Base-by-base conservation (phyloP, 2,888 invertebrate species). In the Hydrotaea diabolus region DNA sequence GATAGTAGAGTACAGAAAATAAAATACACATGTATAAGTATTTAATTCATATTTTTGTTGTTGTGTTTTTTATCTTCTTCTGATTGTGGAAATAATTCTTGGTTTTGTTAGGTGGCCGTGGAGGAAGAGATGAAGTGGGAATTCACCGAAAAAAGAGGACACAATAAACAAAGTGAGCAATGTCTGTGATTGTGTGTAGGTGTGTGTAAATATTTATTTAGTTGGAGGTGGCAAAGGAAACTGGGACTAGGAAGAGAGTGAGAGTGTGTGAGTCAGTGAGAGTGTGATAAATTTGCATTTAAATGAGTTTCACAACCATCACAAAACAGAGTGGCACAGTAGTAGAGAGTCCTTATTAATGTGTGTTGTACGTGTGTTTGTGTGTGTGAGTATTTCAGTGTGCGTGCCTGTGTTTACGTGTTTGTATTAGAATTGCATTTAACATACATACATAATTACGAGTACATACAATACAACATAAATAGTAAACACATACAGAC, bases 1-100 rank as follows among this genome's bases (percentile, higher is more conserved):
- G 36, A 71, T 21, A 76, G 26, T 21, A 76, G 26, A 69, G 62
- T 78, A 57, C 74, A 75, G 39, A 82, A 82, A 85, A 81, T 78
- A 73, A 82, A 31, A n/a, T 49, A 49, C 49, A 49, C 49, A 49
- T 49, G 49, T 49, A 49, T 2, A 49, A n/a, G 49, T 49, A 49
- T 4, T 15, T 49, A n/a, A 4, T 4, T 49, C 49, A 49, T 15
- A 49, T 49, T 49, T 49, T 49, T 2, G n/a, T 15, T 49, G 49
- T 2, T 49, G 8, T 31, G 31, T 31, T 31, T 2, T 31, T 31
- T 31, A 7, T n/a, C n/a, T n/a, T n/a, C n/a, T n/a, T n/a, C n/a
- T n/a, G n/a, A n/a, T n/a, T n/a, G 31, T 2, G 31, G 31, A 7
- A 31, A 31, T 31, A 31, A 31, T 31, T 31, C 3, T 31, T 31